Evolutionary conservation across 2,113 vertebrate genomes (phyloP).

Genomic region (Dermatemys mawii): DNA sequence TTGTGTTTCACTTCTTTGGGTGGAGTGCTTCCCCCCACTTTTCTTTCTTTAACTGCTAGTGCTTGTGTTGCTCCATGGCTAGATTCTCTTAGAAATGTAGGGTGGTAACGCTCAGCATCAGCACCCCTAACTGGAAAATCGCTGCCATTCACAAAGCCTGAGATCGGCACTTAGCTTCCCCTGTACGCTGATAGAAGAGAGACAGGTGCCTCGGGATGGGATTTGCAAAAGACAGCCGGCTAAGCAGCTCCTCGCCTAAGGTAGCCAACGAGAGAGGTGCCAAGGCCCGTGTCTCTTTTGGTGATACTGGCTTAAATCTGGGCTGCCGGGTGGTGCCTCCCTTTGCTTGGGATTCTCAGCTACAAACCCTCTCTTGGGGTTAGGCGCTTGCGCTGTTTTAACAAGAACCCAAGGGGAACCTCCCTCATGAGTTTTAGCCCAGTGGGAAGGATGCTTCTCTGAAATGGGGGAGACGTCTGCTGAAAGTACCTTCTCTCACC

Average conservation of each 20-base stretch:
- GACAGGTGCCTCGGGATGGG: neutral
- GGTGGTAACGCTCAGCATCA: too few species aligned
- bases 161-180: neutral
- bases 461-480: neutral
- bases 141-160: neutral
- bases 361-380: neutral
- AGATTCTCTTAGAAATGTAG: neutral
- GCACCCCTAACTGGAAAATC: neutral
- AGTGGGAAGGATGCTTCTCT: neutral
- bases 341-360: neutral
- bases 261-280: neutral
- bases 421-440: neutral
- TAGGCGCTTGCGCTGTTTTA: neutral
- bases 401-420: neutral
- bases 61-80: neutral
- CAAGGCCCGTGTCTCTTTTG: neutral
- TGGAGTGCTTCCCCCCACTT: neutral
- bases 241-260: neutral
- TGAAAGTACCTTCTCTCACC: neutral
- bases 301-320: neutral
- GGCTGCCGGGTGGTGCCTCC: neutral
- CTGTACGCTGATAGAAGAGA: neutral
- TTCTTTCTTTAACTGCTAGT: neutral
- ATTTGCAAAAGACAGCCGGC: neutral
- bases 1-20: neutral